A percentile compares a stretch with the other conserved stretches of the same genome.
Evolutionary conservation across 2,888 invertebrate species (phyloP).

Genomic region (Biston betularia): DNA sequence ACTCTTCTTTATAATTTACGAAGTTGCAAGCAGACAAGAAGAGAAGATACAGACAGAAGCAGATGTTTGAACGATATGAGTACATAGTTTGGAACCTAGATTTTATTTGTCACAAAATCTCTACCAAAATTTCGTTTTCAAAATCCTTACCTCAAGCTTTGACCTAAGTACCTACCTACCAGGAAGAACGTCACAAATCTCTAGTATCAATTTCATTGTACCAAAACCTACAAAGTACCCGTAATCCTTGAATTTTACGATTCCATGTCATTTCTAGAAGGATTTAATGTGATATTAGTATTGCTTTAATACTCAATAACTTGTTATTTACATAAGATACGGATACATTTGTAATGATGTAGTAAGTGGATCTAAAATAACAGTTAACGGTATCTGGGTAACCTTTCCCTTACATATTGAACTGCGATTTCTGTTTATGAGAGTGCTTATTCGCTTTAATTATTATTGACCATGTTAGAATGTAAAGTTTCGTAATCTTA

Average conservation of each 20-base stretch:
- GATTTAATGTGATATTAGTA: conserved; percentile 57
- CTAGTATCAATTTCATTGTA: conserved; percentile 34
- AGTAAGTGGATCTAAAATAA: conserved; percentile 40
- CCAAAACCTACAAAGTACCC: conserved; percentile 28
- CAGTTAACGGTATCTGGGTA: conserved; percentile 11
- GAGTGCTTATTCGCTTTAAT: neutral
- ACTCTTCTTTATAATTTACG: too few relatives aligned
- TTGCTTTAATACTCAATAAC: conserved; percentile 51
- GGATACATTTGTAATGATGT: conserved; percentile 44
- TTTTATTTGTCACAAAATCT: too few relatives aligned
- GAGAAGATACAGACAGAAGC: too few relatives aligned
- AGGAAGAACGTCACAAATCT: conserved; percentile 24
- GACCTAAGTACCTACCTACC: conserved; percentile 2
- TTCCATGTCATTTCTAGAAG: conserved; percentile 47
- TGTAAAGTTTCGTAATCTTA: neutral
- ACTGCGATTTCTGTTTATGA: conserved; percentile 17
- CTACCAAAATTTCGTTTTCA: too few relatives aligned
- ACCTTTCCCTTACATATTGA: conserved; percentile 17
- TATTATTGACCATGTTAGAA: neutral
- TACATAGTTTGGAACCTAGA: too few relatives aligned
- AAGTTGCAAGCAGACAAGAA: too few relatives aligned
- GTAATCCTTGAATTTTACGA: conserved; percentile 54
- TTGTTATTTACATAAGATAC: conserved; percentile 52
- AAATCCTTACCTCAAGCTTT: neutral
- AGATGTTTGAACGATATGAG: too few relatives aligned